Evolutionary conservation across 2,888 invertebrate species (phyloP).

Genomic region (Eudasyphora cyanicolor): DNA sequence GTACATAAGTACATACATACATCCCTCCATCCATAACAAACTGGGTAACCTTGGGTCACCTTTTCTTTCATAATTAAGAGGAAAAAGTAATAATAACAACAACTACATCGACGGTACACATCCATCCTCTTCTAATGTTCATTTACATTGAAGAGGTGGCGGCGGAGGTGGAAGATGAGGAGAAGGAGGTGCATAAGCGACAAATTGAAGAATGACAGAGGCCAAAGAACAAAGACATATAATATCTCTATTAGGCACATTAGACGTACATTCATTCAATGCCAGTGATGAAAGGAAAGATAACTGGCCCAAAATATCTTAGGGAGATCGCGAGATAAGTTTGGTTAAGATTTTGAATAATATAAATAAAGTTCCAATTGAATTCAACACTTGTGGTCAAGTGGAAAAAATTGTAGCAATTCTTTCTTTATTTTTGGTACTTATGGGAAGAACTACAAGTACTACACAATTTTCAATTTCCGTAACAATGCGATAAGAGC

Average conservation of each 20-base stretch:
- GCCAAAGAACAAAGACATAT: constrained; percentile 35
- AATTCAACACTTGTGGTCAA: no score
- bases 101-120: constrained; percentile 16
- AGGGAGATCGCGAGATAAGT: no score
- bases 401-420: no score
- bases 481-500: no score
- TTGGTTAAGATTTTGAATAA: no score
- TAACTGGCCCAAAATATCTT: no score
- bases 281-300: no score
- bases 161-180: neutral
- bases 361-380: no score
- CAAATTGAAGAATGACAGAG: neutral
- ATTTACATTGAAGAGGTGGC: neutral
- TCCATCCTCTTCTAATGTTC: no score
- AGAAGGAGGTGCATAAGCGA: neutral
- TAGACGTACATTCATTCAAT: neutral
- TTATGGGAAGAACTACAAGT: no score
- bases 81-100: constrained; percentile 37
- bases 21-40: neutral
- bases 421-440: no score
- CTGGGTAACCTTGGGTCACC: constrained; percentile 61
- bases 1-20: neutral
- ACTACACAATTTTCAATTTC: no score
- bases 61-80: constrained; percentile 53
- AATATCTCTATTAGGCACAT: constrained; percentile 27